Base-by-base conservation (phyloP, 1,140 invertebrate genomes). In the Camponotus pennsylvanicus region DNA sequence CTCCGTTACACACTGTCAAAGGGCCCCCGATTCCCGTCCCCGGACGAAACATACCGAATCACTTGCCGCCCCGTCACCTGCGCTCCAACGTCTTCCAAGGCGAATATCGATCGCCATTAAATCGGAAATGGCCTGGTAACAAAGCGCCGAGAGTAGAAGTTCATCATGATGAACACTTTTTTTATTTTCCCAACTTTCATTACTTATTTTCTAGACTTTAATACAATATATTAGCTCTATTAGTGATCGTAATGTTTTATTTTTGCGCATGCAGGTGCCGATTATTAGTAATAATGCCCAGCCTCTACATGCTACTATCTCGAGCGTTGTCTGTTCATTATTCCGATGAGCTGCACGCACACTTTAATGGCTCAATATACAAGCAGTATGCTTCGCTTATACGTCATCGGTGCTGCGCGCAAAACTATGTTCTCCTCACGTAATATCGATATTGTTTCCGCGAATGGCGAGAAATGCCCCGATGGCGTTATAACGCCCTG, bases 391-490 rank as follows among this genome's bases (percentile, higher is more conserved):
- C 73, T 49, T 8, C 40, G 59, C 21, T 71, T 80, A 80, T 90
- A 88, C 76, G 90, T 90, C 89, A 90, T 27, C 70, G 63, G 77
- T 85, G 85, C 59, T 57, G 27, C 64, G 15, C 18, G 32, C 42
- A 11, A 63, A 69, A 76, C 82, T 37, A 70, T 49, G 80, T 75
- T 90, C 82, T 49, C 55, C 63, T 76, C 76, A 76, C 76, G 86
- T 90, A 90, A 89, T 40, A 59, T 73, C 86, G 85, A 88, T 90
- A 90, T 84, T 86, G 86, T 90, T 90, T 90, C 89, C 89, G 86
- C 86, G 89, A 90, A 90, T 90, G 78, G 86, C 55, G 89, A 90
- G 89, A 90, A 90, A 90, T 86, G 71, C 77, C 59, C 89, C 89
- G 61, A 70, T 70, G 83, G 89, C 89, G 64, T 52, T 66, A 57